Evolutionary conservation across 1,140 invertebrate species (phyloP).

Genomic region (Drosophila carrolli): DNA sequence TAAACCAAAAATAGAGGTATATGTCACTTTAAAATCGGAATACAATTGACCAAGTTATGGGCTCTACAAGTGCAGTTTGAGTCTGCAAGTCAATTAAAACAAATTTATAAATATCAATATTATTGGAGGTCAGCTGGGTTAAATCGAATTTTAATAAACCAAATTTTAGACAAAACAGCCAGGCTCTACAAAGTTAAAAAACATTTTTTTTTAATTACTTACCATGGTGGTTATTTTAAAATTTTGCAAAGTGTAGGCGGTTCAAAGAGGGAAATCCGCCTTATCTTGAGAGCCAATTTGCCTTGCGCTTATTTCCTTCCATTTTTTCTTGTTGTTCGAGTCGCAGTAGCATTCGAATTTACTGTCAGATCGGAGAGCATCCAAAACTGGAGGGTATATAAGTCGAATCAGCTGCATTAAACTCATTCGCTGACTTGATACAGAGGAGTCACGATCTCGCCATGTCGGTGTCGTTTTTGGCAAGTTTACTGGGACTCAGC

Average conservation of each 20-base stretch:
- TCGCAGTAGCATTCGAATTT: constrained; percentile 26
- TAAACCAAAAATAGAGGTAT: too few species aligned
- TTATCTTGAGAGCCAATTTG: constrained; percentile 39
- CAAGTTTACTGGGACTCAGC: constrained; percentile 50
- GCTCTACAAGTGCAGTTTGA: too few species aligned
- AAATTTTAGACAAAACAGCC: too few species aligned
- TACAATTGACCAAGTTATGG: too few species aligned
- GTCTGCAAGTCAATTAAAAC: too few species aligned
- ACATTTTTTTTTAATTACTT: too few species aligned
- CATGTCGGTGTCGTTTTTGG: constrained; percentile 50
- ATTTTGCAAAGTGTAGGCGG: not conserved
- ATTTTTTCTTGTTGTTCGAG: constrained; percentile 28
- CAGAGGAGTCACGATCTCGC: constrained; percentile 7
- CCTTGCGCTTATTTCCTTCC: constrained; percentile 12
- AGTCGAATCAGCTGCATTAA: constrained; percentile 19
- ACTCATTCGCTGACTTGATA: constrained; percentile 5
- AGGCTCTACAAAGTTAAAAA: too few species aligned
- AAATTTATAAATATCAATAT: too few species aligned
- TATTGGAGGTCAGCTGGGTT: too few species aligned
- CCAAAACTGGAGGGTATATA: constrained; percentile 24
- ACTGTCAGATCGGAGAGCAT: constrained; percentile 28
- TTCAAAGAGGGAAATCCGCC: constrained; percentile 6
- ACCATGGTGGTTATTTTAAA: too few species aligned
- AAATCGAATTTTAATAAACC: too few species aligned
- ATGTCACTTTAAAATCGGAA: too few species aligned